phyloP scores from a whole-genome alignment of 2,113 vertebrate species.

The Marcusenius ussheri region DNA sequence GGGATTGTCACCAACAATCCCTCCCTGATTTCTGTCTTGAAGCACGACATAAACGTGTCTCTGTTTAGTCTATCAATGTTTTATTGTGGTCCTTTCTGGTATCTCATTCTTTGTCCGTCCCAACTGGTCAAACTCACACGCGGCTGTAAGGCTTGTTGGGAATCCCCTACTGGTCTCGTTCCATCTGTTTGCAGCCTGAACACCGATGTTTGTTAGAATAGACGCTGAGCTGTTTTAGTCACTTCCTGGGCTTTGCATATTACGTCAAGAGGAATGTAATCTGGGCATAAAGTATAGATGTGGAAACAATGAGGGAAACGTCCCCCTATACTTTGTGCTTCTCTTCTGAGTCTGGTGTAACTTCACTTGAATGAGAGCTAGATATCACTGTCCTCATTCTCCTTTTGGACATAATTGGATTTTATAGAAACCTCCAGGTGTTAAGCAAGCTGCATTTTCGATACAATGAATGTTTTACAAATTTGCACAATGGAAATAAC shows the following conservation, averaged over 20 bases:
- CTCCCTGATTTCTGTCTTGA: conserved; percentile 87
- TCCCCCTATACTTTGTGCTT: conserved; percentile 72
- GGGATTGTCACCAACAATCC: conserved; percentile 92
- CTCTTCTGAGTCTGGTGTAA: conserved; percentile 77
- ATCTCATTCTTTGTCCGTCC: conserved; percentile 86
- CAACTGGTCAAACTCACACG: conserved; percentile 76
- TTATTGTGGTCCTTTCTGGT: conserved; percentile 85
- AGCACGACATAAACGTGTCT: conserved; percentile 97
- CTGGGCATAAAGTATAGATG: conserved; percentile 77
- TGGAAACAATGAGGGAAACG: conserved; percentile 49
- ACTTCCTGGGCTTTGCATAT: conserved; percentile 81
- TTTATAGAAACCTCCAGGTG: conserved; percentile 53
- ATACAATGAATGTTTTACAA: background rate
- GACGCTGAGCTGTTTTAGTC: conserved; percentile 83
- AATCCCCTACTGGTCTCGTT: conserved; percentile 68
- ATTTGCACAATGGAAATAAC: background rate
- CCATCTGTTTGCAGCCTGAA: conserved; percentile 78
- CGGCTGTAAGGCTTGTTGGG: conserved; percentile 74
- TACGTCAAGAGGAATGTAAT: conserved; percentile 87
- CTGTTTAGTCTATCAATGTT: conserved; percentile 94
- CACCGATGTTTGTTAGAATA: conserved; percentile 89
- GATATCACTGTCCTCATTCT: conserved; percentile 51
- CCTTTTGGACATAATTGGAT: conserved; percentile 47
- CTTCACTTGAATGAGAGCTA: conserved; percentile 86
- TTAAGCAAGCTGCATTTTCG: conserved; percentile 19